These are phyloP conservation scores for Pyrrhura leucotis DNA, from an alignment of 2,797 vertebrate species.

Conservation along the genomic window DNA sequence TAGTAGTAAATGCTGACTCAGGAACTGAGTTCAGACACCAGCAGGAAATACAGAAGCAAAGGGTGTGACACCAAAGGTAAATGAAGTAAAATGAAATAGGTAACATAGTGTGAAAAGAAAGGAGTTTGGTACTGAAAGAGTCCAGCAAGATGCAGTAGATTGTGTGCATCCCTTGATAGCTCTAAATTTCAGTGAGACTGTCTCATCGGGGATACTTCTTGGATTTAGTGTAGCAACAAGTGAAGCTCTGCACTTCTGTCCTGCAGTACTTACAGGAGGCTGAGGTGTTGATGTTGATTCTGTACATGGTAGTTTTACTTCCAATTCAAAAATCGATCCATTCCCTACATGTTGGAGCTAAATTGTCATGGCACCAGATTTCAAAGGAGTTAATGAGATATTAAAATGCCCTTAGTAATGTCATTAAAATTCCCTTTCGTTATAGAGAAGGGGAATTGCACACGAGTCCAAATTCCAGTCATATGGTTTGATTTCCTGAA, in stretches of 20 bases:
- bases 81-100: background rate
- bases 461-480: background rate
- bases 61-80: background rate
- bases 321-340: background rate
- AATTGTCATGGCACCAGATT: background rate
- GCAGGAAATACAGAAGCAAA: background rate
- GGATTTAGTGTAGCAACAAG: background rate
- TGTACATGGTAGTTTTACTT: background rate
- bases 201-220: background rate
- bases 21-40: background rate
- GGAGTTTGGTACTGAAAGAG: background rate
- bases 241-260: background rate
- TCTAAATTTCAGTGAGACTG: background rate
- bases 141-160: background rate
- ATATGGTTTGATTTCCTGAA: background rate
- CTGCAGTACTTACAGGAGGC: background rate
- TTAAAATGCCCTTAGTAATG: background rate
- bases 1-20: background rate
- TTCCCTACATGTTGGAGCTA: background rate
- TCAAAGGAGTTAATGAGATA: background rate
- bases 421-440: background rate
- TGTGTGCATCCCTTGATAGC: background rate
- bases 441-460: background rate
- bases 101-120: background rate
- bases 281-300: background rate